phyloP scores from a whole-genome alignment of 2,888 invertebrate genomes.

The Macaria liturata region DNA sequence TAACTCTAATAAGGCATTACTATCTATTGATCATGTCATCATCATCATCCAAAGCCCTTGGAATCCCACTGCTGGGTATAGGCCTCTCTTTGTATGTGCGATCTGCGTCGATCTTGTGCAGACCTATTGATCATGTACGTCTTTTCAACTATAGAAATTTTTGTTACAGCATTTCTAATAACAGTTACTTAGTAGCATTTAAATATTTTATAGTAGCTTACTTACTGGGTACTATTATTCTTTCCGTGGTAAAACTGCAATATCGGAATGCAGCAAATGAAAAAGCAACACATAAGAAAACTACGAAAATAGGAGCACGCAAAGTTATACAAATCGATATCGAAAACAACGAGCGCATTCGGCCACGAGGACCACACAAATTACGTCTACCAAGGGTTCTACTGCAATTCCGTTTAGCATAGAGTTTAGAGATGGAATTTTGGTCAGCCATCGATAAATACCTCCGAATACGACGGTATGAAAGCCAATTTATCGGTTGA shows the following conservation, averaged over 20 bases:
- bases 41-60: too few relatives aligned
- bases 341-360: constrained; percentile 38
- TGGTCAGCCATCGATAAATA: constrained; percentile 5
- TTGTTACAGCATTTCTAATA: too few relatives aligned
- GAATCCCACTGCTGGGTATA: too few relatives aligned
- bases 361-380: constrained; percentile 38
- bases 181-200: too few relatives aligned
- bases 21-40: background rate
- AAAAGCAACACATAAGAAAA: constrained; percentile 3
- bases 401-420: constrained; percentile 45
- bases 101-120: too few relatives aligned
- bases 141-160: too few relatives aligned
- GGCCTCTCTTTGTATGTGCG: too few relatives aligned
- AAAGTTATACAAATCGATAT: constrained; percentile 18
- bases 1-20: constrained; percentile 32
- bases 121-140: too few relatives aligned
- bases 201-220: too few relatives aligned
- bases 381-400: constrained; percentile 48
- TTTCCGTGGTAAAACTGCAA: too few relatives aligned
- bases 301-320: constrained; percentile 6
- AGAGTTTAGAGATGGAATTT: constrained; percentile 5
- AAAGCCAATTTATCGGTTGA: too few relatives aligned
- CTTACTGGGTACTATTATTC: too few relatives aligned
- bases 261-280: background rate
- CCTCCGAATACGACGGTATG: background rate